Percentiles rank a stretch among this genome's conserved stretches.
Evolutionary conservation across 2,888 invertebrate species (phyloP).

Genomic region (Caenorhabditis afra): DNA sequence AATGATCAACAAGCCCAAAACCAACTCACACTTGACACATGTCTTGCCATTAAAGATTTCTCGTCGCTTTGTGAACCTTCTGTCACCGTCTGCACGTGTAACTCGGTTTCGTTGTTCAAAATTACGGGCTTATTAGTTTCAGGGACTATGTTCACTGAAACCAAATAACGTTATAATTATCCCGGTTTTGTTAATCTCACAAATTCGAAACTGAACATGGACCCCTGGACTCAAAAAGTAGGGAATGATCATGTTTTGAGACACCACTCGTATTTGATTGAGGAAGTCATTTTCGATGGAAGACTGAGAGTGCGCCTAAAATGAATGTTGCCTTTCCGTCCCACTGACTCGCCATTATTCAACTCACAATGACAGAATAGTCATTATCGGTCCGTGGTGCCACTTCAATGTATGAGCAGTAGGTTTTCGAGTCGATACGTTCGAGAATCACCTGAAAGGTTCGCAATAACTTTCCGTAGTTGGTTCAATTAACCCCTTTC

Average conservation of each 20-base stretch:
- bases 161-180: background rate
- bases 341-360: background rate
- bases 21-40: constrained; percentile 40
- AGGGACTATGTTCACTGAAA: constrained; percentile 66
- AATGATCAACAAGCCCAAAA: background rate
- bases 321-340: constrained; percentile 2
- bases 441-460: constrained; percentile 67
- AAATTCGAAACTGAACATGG: constrained; percentile 66
- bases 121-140: constrained; percentile 60
- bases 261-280: constrained; percentile 74
- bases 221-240: constrained; percentile 69
- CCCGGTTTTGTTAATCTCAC: constrained; percentile 41
- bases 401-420: constrained; percentile 65
- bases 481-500: background rate
- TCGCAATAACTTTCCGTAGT: background rate
- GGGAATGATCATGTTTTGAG: constrained; percentile 69
- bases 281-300: constrained; percentile 72
- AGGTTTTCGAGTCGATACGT: constrained; percentile 54
- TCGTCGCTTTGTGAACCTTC: constrained; percentile 40
- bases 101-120: constrained; percentile 63
- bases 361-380: constrained; percentile 68
- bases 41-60: constrained; percentile 38
- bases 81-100: constrained; percentile 63
- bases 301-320: constrained; percentile 59
- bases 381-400: constrained; percentile 65